phyloP scores from a whole-genome alignment of 2,113 vertebrate genomes.

The Mirza zaza region DNA sequence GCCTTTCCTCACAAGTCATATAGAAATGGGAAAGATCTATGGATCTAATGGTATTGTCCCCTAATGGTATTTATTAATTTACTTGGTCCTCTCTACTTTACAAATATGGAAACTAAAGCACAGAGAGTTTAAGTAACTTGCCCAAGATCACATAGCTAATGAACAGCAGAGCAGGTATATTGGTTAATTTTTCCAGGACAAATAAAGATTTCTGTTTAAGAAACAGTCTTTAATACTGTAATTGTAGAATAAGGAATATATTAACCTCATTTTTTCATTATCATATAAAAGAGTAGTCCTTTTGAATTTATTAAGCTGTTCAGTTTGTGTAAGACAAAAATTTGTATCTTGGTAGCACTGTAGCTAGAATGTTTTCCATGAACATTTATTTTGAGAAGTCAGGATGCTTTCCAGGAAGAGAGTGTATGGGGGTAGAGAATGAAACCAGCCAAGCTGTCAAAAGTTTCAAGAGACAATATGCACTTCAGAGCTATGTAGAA shows the following conservation, averaged over 20 bases:
- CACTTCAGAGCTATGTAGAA: slow-evolving; percentile 24
- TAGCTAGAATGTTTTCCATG: slow-evolving; percentile 21
- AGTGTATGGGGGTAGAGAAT: not conserved
- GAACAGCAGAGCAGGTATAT: not conserved
- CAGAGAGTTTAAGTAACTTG: not conserved
- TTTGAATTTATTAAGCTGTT: slow-evolving; percentile 22
- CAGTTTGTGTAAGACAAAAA: slow-evolving; percentile 11
- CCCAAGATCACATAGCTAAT: not conserved
- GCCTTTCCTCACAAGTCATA: not conserved
- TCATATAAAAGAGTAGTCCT: not conserved
- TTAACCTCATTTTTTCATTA: not conserved
- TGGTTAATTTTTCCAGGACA: slow-evolving; percentile 22
- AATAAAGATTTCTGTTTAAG: slow-evolving; percentile 12
- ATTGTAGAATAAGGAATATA: not conserved
- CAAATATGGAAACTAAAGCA: slow-evolving; percentile 31
- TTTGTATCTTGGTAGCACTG: not conserved
- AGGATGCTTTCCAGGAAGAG: slow-evolving; percentile 57
- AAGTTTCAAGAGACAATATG: slow-evolving; percentile 21
- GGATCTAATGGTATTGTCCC: not conserved
- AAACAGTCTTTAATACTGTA: not conserved
- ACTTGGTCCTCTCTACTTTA: not conserved
- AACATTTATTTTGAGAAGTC: slow-evolving; percentile 48
- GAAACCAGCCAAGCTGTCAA: slow-evolving; percentile 48
- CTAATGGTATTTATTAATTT: not conserved
- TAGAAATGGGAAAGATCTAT: not conserved